These are phyloP conservation scores for Ephialtes manifestator DNA, from an alignment of 2,888 invertebrate genomes.

Conservation along the genomic window DNA sequence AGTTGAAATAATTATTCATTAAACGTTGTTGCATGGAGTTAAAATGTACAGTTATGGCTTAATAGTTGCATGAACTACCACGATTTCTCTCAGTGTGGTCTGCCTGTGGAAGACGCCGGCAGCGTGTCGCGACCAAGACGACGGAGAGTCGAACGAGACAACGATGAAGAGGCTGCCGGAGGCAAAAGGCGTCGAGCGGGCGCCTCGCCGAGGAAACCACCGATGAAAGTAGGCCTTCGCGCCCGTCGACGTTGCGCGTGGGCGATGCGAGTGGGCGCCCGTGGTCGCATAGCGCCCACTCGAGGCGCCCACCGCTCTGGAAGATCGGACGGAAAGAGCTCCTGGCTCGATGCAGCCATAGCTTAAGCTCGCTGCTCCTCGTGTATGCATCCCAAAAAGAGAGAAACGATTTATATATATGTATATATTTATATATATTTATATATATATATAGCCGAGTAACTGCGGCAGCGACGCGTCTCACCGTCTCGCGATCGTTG, in stretches of 20 bases:
- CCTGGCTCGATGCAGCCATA: constrained; percentile 22
- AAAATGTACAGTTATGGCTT: too few species aligned
- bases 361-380: constrained; percentile 5
- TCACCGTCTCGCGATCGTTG: constrained; percentile 5
- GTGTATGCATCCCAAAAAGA: constrained; percentile 2
- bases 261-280: constrained; percentile 79
- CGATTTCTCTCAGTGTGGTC: not conserved
- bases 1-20: too few species aligned
- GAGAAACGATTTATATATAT: not conserved
- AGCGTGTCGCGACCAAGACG: constrained; percentile 27
- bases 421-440: not conserved
- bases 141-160: constrained; percentile 29
- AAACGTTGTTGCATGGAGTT: too few species aligned
- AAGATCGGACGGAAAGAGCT: constrained; percentile 46
- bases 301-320: constrained; percentile 77
- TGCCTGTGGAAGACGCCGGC: constrained; percentile 2
- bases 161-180: constrained; percentile 34
- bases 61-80: too few species aligned
- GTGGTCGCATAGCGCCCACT: constrained; percentile 76
- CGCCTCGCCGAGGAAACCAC: constrained; percentile 61
- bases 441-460: not conserved
- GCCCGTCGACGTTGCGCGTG: constrained; percentile 63
- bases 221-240: constrained; percentile 76
- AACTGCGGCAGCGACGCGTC: constrained; percentile 10
- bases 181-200: constrained; percentile 57